A percentile compares a stretch with the other conserved stretches of the same genome.
phyloP scores from a whole-genome alignment of 2,888 invertebrate species.

The Harpalus rubripes region DNA sequence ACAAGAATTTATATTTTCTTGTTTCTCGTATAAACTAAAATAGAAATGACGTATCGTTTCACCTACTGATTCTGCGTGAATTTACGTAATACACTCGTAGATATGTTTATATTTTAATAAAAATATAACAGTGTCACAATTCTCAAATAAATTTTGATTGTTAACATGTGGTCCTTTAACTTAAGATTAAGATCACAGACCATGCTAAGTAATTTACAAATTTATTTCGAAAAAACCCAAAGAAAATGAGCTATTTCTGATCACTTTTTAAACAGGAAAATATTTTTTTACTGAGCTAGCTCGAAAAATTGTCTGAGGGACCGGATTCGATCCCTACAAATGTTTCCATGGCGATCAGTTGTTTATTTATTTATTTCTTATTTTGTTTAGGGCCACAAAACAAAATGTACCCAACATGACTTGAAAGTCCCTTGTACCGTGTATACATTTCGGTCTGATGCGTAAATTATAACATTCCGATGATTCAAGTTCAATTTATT shows the following conservation, averaged over 20 bases:
- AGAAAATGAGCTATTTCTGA: too few relatives aligned
- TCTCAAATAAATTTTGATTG: background rate
- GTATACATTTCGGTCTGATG: too few relatives aligned
- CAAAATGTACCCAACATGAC: too few relatives aligned
- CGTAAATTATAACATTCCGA: background rate
- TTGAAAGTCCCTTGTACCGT: too few relatives aligned
- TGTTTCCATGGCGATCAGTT: too few relatives aligned
- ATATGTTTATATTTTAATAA: background rate
- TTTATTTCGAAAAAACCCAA: background rate
- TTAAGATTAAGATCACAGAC: background rate
- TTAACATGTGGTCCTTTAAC: background rate
- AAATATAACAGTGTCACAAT: background rate
- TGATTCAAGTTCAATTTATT: background rate
- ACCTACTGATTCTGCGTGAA: background rate
- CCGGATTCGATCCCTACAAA: too few relatives aligned
- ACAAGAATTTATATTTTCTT: background rate
- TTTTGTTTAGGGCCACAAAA: too few relatives aligned
- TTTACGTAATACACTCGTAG: background rate
- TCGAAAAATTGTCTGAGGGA: too few relatives aligned
- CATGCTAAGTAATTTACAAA: background rate
- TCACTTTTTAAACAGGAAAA: too few relatives aligned
- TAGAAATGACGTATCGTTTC: background rate
- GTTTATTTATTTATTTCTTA: too few relatives aligned
- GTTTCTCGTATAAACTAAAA: background rate
- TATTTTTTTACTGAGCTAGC: too few relatives aligned